Base-by-base conservation (phyloP, 2,113 vertebrate genomes). In the Neotoma lepida region DNA sequence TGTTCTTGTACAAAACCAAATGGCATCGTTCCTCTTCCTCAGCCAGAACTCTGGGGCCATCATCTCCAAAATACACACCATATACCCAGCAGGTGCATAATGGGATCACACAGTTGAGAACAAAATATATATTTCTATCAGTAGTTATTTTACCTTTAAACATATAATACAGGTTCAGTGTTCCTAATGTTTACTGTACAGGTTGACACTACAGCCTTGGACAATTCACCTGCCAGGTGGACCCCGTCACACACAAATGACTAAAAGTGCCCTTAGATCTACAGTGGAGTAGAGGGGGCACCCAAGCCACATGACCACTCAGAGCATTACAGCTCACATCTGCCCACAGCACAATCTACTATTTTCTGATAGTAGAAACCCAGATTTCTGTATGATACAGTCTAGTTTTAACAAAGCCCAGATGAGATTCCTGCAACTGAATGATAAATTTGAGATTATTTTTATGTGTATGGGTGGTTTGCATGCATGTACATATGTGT, bases 101-200 rank as follows among this genome's bases (percentile, higher is more conserved):
- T 0, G 41, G 44, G 87, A 84, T 35, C 20, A 1, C 39, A 7
- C 15, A 4, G 8, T 22, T 85, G 68, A 9, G 5, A 20, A 71
- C 14, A 39, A 4, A 49, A 28, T 44, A 49, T 13, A 17, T 44
- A 9, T 94, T 86, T 92, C 77, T 66, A 88, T 6, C 14, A 18
- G 46, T 9, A 26, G 24, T 71, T 90, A 28, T 56, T 82, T 84
- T 39, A 81, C 22, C 61, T 96, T 95, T 63, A 89, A 95, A 66
- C 66, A 81, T 18, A 33, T 18, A 39, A 89, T 86, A 68, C 76
- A 74, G 82, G 46, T 63, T 41, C 88, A 84, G 33, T 56, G 39
- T 68, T 14, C 46, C 13, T 51, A 26, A 17, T 56, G 64, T 15
- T 56, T 85, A 77, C 13, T 30, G 51, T 41, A 82, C 6, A 84